These are phyloP conservation scores for Hystrix brachyura DNA, from an alignment of 2,113 vertebrate species.

Conservation along the genomic window DNA sequence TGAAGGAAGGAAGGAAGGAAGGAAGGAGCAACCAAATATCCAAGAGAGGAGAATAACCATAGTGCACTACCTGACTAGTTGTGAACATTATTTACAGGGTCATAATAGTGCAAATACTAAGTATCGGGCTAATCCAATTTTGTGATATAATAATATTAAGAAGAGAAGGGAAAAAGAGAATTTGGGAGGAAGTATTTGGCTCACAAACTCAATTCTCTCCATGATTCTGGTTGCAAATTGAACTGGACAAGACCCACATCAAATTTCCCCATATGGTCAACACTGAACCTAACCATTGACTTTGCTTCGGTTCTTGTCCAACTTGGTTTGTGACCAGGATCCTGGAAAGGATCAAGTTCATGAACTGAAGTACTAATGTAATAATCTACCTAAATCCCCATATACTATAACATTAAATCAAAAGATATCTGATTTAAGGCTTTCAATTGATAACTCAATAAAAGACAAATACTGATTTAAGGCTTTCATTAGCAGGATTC, in stretches of 20 bases:
- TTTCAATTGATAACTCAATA: not conserved
- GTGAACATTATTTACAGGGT: not conserved
- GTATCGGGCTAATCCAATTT: not conserved
- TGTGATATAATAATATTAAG: not conserved
- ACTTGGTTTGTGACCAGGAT: too few relatives aligned
- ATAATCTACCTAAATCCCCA: not conserved
- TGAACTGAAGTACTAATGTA: too few relatives aligned
- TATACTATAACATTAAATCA: not conserved
- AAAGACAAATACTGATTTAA: not conserved
- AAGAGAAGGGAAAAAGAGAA: not conserved
- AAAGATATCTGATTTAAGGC: not conserved
- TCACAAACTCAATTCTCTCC: too few relatives aligned
- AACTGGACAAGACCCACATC: too few relatives aligned
- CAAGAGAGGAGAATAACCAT: not conserved
- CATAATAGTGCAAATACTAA: not conserved
- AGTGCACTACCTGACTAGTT: not conserved
- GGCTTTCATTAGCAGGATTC: not conserved
- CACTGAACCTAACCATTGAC: too few relatives aligned
- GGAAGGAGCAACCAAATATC: not conserved
- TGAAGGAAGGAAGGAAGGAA: not conserved
- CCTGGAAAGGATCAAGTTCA: too few relatives aligned
- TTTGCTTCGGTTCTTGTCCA: too few relatives aligned
- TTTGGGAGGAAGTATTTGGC: not conserved
- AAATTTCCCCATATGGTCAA: too few relatives aligned
- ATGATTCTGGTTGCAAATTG: too few relatives aligned